A percentile compares a stretch with the other conserved stretches of the same genome.
Conservation (phyloP, 2,888 invertebrate species). For the Zele albiditarsus region DNA sequence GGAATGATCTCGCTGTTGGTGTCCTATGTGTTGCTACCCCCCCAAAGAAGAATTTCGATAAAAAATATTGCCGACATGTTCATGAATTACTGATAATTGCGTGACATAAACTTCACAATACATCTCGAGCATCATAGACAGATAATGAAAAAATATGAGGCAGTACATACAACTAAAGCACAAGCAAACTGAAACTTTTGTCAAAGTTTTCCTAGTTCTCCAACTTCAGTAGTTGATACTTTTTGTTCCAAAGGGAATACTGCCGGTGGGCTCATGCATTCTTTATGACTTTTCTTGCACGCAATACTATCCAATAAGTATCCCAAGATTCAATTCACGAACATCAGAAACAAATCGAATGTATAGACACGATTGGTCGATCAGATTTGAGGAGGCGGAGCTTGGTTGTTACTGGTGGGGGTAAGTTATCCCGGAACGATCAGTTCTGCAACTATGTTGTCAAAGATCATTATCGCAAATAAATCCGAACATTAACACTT, state of each 20-base stretch:
- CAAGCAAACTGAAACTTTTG: neutral
- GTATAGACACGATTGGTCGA: neutral
- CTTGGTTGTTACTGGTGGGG: neutral
- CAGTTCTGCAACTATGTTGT: neutral
- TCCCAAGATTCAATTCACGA: neutral
- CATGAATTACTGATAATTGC: neutral
- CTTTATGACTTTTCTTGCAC: neutral
- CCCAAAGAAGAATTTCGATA: neutral
- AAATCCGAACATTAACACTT: neutral
- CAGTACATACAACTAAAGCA: neutral
- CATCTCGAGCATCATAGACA: neutral
- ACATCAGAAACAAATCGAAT: neutral
- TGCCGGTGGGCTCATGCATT: neutral
- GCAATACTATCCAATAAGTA: neutral
- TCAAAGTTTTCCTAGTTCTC: neutral
- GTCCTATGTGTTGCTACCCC: neutral
- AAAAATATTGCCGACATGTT: neutral
- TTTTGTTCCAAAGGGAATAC: neutral
- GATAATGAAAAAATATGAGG: neutral
- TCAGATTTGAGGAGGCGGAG: neutral
- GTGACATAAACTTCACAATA: conserved; percentile 6
- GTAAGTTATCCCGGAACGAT: neutral
- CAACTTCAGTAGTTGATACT: neutral
- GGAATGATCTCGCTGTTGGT: neutral
- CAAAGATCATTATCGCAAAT: neutral